phyloP scores from a whole-genome alignment of 2,888 invertebrate genomes.

The Tolmerus cingulatus region DNA sequence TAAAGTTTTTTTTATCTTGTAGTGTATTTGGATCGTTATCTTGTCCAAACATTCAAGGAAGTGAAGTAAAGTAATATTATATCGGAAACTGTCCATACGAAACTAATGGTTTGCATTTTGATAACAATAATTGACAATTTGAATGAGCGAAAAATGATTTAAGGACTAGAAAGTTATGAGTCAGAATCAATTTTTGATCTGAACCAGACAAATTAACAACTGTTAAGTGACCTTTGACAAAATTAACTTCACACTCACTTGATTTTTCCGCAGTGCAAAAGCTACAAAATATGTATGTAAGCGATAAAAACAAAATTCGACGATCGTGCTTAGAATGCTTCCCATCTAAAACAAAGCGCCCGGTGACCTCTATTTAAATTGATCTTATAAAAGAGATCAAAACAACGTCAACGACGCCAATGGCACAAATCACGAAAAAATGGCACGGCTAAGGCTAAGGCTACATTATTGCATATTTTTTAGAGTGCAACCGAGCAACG shows the following conservation, averaged over 20 bases:
- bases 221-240: neutral
- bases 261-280: neutral
- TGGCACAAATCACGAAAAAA: constrained; percentile 34
- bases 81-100: too few relatives aligned
- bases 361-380: constrained; percentile 27
- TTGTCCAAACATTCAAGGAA: too few relatives aligned
- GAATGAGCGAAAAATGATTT: too few relatives aligned
- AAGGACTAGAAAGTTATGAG: neutral
- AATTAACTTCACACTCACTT: neutral
- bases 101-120: too few relatives aligned
- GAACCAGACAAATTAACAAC: neutral
- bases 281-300: neutral
- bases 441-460: constrained; percentile 40
- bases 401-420: constrained; percentile 11
- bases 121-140: too few relatives aligned
- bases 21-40: too few relatives aligned
- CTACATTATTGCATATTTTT: constrained; percentile 29
- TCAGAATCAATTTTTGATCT: too few relatives aligned
- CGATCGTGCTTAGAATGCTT: neutral
- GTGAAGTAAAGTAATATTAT: too few relatives aligned
- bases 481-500: constrained; percentile 12
- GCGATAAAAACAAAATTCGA: neutral
- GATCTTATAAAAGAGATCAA: constrained; percentile 27
- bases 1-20: too few relatives aligned
- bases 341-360: constrained; percentile 7